Conservation (phyloP, 2,113 vertebrate genomes). For the Pseudorasbora parva region DNA sequence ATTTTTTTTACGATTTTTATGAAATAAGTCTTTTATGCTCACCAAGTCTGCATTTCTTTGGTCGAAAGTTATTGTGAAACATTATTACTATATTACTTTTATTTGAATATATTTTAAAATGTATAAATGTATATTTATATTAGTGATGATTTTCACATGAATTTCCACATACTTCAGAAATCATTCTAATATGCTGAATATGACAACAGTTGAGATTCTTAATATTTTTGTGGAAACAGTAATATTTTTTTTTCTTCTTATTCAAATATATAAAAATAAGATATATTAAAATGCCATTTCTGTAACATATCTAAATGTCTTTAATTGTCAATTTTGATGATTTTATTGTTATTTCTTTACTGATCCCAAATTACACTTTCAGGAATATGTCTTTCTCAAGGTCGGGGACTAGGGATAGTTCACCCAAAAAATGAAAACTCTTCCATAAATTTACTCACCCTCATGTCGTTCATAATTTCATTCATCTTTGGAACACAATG, state of each 20-base stretch:
- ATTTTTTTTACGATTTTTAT: too few species aligned
- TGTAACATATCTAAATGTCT: not conserved
- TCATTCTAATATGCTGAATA: too few species aligned
- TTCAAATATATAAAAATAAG: too few species aligned
- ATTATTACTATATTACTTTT: not conserved
- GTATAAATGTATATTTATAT: not conserved
- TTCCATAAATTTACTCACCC: too few species aligned
- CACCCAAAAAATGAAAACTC: too few species aligned
- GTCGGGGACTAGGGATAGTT: not conserved
- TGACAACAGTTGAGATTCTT: not conserved
- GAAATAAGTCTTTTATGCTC: not conserved
- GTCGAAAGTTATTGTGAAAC: not conserved
- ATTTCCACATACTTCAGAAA: too few species aligned
- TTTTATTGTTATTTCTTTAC: not conserved
- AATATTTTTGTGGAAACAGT: not conserved
- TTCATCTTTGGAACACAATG: too few species aligned
- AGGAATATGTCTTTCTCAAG: not conserved
- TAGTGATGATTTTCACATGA: not conserved
- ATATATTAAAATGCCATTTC: not conserved
- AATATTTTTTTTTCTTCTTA: too few species aligned
- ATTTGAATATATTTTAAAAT: not conserved
- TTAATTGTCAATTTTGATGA: not conserved
- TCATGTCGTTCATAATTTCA: too few species aligned
- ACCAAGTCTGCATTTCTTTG: not conserved
- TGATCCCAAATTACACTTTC: not conserved